Base-by-base conservation (phyloP, 2,113 vertebrate genomes). In the Meles meles region DNA sequence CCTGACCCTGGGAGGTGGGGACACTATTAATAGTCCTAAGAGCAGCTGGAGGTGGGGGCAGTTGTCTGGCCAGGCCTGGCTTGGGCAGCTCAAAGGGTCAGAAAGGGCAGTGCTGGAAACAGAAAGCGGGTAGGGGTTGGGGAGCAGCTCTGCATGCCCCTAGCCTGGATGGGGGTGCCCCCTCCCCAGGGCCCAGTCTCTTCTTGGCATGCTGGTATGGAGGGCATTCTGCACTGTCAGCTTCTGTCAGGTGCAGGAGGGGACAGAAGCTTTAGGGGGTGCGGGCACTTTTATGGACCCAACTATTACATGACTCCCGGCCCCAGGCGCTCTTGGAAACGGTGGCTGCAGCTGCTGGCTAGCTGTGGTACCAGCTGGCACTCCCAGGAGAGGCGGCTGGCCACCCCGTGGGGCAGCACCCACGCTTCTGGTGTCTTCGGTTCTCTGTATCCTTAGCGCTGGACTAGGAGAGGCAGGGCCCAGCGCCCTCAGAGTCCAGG, bases 11-110 rank as follows among this genome's bases (percentile, higher is more conserved):
- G 84, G 94, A 97, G 97, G 86, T 96, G 52, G 80, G 77, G 84
- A 83, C 74, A 84, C 97, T 98, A 97, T 98, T 98, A 98, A 98
- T 98, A 98, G 96, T 31, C 57, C 20, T 29, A 27, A 65, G 91
- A 95, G 95, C 98, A 98, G 96, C 98, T 98, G 97, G 93, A 83
- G 96, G 93, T 97, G 77, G 91, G 85, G 87, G 88, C 25, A 11
- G 96, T 81, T 93, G 91, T 96, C 92, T 96, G 96, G 76, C 93
- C 37, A 11, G 91, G 89, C 90, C 88, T 88, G 94, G 90, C 72
- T 61, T 95, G 89, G 89, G 88, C 82, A 92, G 87, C 94, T 97
- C 88, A 34, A 52, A 94, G 90, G 96, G 81, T 91, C 95, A 88
- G 94, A 93, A 96, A 97, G 95, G 97, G 96, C 97, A 97, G 59